Conservation (phyloP, 2,797 vertebrate species). For the Hemibagrus guttatus region DNA sequence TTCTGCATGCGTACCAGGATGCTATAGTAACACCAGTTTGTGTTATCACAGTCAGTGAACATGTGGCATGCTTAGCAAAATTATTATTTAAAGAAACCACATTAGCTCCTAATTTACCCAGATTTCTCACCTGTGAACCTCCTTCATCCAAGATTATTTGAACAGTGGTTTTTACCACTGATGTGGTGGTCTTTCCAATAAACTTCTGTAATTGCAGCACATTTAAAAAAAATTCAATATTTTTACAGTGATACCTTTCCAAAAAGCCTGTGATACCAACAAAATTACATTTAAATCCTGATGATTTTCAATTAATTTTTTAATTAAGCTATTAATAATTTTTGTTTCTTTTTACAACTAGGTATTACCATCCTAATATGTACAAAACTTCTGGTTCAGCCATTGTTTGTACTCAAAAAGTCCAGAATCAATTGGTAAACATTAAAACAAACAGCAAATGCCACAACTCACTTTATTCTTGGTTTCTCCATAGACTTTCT, state of each 20-base stretch:
- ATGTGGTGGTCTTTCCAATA: slow-evolving; percentile 75
- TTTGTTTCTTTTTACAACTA: not conserved
- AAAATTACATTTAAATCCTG: not conserved
- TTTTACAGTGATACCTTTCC: not conserved
- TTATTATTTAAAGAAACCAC: slow-evolving; percentile 2
- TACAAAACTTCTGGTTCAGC: not conserved
- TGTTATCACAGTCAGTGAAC: not conserved
- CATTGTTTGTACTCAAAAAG: not conserved
- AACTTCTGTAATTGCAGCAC: slow-evolving; percentile 73
- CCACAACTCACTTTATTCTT: slow-evolving; percentile 81
- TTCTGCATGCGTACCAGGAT: too few species aligned
- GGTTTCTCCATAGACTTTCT: slow-evolving; percentile 77
- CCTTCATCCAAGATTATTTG: slow-evolving; percentile 81
- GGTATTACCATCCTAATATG: not conserved
- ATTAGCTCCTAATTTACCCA: not conserved
- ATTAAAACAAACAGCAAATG: not conserved
- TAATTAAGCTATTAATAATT: not conserved
- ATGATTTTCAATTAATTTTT: not conserved
- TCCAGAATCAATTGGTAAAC: not conserved
- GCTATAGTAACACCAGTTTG: not conserved
- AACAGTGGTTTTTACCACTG: slow-evolving; percentile 80
- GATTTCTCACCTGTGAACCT: slow-evolving; percentile 83
- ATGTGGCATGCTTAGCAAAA: not conserved
- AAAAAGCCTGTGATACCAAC: not conserved
- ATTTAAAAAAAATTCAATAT: slow-evolving; percentile 19